Percentiles rank a stretch among this genome's conserved stretches.
These are phyloP conservation scores for Anticlea derivata DNA, from an alignment of 2,888 invertebrate genomes.

Conservation along the genomic window DNA sequence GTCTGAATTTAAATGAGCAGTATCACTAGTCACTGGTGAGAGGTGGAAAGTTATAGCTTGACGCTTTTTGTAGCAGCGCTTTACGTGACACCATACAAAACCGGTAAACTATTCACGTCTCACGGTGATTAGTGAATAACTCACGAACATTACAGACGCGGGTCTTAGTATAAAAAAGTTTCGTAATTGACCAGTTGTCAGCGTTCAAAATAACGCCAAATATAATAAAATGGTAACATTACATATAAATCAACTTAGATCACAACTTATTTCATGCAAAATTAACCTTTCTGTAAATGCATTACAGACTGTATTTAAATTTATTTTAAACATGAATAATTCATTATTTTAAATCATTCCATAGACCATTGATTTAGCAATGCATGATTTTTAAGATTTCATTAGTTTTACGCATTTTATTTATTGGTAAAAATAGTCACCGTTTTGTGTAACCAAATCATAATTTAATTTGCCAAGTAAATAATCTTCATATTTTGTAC, in stretches of 20 bases:
- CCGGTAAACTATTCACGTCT: too few relatives aligned
- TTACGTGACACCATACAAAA: too few relatives aligned
- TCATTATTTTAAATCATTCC: not conserved
- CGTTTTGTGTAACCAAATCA: not conserved
- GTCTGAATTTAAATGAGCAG: too few relatives aligned
- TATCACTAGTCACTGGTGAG: too few relatives aligned
- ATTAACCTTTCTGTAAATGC: constrained; percentile 25
- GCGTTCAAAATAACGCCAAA: constrained; percentile 30
- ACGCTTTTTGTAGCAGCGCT: too few relatives aligned
- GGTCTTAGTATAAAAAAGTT: too few relatives aligned
- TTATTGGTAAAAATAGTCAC: not conserved
- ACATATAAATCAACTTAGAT: constrained; percentile 38
- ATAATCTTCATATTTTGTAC: not conserved
- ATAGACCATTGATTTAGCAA: not conserved
- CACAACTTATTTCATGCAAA: constrained; percentile 31
- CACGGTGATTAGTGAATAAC: too few relatives aligned
- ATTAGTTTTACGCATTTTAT: too few relatives aligned
- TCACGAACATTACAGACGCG: too few relatives aligned
- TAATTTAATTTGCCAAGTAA: not conserved
- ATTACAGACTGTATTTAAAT: constrained; percentile 13
- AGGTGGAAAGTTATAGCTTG: too few relatives aligned
- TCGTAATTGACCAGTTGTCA: constrained; percentile 32
- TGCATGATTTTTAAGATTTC: too few relatives aligned
- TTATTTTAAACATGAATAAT: not conserved
- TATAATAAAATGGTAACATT: constrained; percentile 48